Conservation (phyloP, 92 coral and sea anemone genomes). For the Epizoanthus illoricatus region DNA sequence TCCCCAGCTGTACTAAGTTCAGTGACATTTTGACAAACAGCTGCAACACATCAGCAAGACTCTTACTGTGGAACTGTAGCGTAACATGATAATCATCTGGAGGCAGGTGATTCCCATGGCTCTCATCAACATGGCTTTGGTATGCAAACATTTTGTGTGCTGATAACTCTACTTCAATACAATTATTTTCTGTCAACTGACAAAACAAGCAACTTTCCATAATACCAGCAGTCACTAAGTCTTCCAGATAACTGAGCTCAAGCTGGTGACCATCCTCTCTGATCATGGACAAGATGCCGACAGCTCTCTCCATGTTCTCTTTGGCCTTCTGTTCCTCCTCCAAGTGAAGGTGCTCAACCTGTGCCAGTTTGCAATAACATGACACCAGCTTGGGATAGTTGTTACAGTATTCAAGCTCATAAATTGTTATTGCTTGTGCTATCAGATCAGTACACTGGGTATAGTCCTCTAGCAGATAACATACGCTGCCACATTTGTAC, state of each 20-base stretch:
- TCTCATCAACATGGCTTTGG: neutral
- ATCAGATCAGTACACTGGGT: neutral
- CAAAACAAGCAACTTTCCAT: neutral
- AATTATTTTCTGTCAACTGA: neutral
- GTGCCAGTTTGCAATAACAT: conserved; percentile 7
- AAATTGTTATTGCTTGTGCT: neutral
- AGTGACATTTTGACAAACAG: conserved; percentile 1
- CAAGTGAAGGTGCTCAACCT: conserved; percentile 2
- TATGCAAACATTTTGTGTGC: too few species aligned
- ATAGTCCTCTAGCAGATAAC: conserved; percentile 8
- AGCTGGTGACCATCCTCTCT: neutral
- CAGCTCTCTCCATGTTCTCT: conserved; percentile 2
- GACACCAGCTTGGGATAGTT: neutral
- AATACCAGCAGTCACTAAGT: neutral
- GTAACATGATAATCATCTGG: neutral
- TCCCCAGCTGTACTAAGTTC: neutral
- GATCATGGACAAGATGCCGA: neutral
- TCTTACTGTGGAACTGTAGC: neutral
- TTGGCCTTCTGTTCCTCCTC: neutral
- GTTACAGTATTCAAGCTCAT: neutral
- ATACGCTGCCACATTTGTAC: neutral
- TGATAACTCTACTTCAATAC: neutral
- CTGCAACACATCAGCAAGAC: neutral
- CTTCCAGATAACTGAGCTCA: neutral
- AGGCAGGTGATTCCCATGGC: neutral